phyloP scores from a whole-genome alignment of 1,140 invertebrate genomes.

The Ditylenchus dipsaci region DNA sequence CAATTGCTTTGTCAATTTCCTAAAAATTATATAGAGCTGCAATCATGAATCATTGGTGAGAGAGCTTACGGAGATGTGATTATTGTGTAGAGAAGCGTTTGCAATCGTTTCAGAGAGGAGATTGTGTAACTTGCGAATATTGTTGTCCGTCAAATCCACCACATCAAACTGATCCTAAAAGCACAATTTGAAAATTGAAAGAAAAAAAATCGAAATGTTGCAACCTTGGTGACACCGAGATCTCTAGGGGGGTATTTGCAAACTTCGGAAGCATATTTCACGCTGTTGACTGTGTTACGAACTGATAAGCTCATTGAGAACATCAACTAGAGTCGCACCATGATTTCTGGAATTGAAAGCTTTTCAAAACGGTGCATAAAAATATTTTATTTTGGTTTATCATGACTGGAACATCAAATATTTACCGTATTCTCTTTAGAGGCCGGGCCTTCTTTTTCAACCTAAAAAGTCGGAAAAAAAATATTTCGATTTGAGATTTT shows the following conservation, averaged over 20 bases:
- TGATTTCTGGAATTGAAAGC: no score
- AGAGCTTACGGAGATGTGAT: slow-evolving; percentile 81
- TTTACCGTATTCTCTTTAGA: no score
- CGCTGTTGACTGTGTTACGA: slow-evolving; percentile 81
- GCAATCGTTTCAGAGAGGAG: slow-evolving; percentile 86
- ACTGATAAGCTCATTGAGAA: slow-evolving; percentile 25
- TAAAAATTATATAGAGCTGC: slow-evolving; percentile 64
- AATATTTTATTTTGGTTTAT: no score
- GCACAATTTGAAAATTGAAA: not conserved
- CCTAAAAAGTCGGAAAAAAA: no score
- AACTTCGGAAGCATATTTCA: slow-evolving; percentile 91
- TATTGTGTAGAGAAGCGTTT: slow-evolving; percentile 87
- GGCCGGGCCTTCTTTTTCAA: no score
- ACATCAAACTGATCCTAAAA: slow-evolving; percentile 90
- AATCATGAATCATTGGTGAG: slow-evolving; percentile 13
- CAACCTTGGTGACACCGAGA: slow-evolving; percentile 80
- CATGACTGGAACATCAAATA: no score
- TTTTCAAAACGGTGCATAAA: no score
- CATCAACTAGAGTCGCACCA: slow-evolving; percentile 17
- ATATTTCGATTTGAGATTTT: no score
- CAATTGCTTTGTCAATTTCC: slow-evolving; percentile 78
- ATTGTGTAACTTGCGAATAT: slow-evolving; percentile 91
- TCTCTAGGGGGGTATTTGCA: slow-evolving; percentile 98
- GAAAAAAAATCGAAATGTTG: not conserved
- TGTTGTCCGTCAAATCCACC: slow-evolving; percentile 96